A percentile compares a stretch with the other conserved stretches of the same genome.
phyloP scores from a whole-genome alignment of 2,797 vertebrate genomes.

The Acrossocheilus wenchowensis region DNA sequence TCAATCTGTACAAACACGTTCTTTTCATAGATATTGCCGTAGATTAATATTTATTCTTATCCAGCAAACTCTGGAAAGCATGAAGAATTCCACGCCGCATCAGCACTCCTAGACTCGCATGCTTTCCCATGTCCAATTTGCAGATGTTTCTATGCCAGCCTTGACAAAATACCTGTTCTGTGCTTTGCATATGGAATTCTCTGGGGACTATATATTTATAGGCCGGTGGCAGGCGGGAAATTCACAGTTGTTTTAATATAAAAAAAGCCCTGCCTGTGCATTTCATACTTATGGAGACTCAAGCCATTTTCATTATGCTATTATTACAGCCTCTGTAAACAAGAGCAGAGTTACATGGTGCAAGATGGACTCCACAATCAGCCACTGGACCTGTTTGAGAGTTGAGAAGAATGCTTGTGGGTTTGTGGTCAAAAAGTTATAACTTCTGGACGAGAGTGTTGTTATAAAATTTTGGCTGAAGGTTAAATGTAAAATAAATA shows the following conservation, averaged over 20 bases:
- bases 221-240: slow-evolving; percentile 52
- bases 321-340: slow-evolving; percentile 30
- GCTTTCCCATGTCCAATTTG: slow-evolving; percentile 54
- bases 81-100: slow-evolving; percentile 45
- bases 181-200: slow-evolving; percentile 61
- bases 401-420: background rate
- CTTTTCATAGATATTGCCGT: slow-evolving; percentile 4
- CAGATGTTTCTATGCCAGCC: slow-evolving; percentile 50
- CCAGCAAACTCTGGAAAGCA: slow-evolving; percentile 31
- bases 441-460: background rate
- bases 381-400: background rate
- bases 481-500: background rate
- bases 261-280: slow-evolving; percentile 43
- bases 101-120: slow-evolving; percentile 47
- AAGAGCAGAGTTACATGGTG: background rate
- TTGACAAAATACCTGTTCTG: slow-evolving; percentile 62
- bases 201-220: slow-evolving; percentile 62
- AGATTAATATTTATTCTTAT: slow-evolving; percentile 11
- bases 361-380: background rate
- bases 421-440: background rate
- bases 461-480: background rate
- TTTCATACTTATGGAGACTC: slow-evolving; percentile 40
- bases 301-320: slow-evolving; percentile 22
- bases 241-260: slow-evolving; percentile 55
- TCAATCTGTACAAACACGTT: slow-evolving; percentile 20